Evolutionary conservation across 2,888 invertebrate genomes (phyloP).

Genomic region (Carterocephalus palaemon): DNA sequence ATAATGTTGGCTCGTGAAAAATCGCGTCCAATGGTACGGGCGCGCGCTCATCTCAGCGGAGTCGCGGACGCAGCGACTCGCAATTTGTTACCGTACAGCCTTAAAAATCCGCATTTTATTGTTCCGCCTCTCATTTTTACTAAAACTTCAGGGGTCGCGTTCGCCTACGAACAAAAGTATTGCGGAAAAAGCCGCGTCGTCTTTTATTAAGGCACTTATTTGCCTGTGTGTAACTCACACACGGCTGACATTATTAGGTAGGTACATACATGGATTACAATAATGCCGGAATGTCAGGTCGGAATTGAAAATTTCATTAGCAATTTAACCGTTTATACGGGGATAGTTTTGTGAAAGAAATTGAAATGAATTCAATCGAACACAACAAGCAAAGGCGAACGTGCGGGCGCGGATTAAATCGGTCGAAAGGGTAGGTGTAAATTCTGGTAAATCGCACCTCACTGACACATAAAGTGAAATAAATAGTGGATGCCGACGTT

Average conservation of each 20-base stretch:
- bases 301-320: conserved; percentile 17
- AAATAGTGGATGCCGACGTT: conserved; percentile 51
- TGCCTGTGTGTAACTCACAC: conserved; percentile 3
- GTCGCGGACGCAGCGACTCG: conserved; percentile 57
- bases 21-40: conserved; percentile 46
- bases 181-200: conserved; percentile 20
- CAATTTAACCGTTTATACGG: conserved; percentile 3
- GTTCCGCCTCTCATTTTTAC: conserved; percentile 65
- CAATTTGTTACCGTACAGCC: conserved; percentile 72
- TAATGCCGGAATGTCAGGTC: conserved; percentile 5
- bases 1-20: conserved; percentile 18
- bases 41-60: conserved; percentile 53
- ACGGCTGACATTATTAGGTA: too few species aligned
- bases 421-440: conserved; percentile 40
- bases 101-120: conserved; percentile 76
- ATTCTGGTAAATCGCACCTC: conserved; percentile 41
- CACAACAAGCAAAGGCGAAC: conserved; percentile 12
- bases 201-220: conserved; percentile 19
- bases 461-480: conserved; percentile 58
- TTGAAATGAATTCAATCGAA: conserved; percentile 14
- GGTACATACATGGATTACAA: conserved; percentile 8
- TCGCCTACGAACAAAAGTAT: conserved; percentile 40
- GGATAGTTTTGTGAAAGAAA: conserved; percentile 5
- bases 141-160: conserved; percentile 51
- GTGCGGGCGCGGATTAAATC: conserved; percentile 31